phyloP scores from a whole-genome alignment of 2,113 vertebrate species.

The Sinocyclocheilus rhinocerous region DNA sequence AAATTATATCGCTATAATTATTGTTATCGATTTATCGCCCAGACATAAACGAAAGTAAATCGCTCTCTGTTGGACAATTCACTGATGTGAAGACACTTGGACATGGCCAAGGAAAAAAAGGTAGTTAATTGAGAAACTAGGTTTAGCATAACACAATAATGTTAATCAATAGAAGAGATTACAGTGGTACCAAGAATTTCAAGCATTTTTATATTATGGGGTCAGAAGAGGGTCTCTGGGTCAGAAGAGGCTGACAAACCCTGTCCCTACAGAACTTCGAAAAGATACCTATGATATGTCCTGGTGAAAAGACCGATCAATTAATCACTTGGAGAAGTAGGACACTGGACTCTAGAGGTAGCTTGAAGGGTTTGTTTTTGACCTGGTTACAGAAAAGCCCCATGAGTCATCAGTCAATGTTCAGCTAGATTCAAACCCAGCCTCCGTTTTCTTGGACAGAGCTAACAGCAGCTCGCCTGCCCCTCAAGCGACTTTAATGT shows the following conservation, averaged over 20 bases:
- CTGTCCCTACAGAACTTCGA: neutral
- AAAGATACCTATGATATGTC: constrained; percentile 6
- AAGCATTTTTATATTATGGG: neutral
- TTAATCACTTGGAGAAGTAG: constrained; percentile 58
- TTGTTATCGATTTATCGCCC: no score
- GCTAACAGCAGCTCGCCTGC: constrained; percentile 26
- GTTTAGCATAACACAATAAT: no score
- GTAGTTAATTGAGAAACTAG: no score
- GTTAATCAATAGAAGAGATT: neutral
- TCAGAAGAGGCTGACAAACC: neutral
- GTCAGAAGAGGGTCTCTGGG: neutral
- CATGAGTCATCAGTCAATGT: constrained; percentile 50
- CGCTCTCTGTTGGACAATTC: no score
- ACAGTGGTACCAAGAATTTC: no score
- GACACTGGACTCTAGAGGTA: constrained; percentile 55
- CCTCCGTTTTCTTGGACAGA: constrained; percentile 28
- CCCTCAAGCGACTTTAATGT: constrained; percentile 43
- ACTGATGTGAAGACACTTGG: no score
- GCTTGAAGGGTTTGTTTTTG: constrained; percentile 60
- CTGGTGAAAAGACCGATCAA: constrained; percentile 12
- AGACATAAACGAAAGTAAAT: no score
- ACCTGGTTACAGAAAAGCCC: constrained; percentile 68
- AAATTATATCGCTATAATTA: no score
- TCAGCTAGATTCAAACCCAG: constrained; percentile 24
- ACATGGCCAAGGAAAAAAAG: no score